Conservation (phyloP, 2,113 vertebrate genomes). For the Larimichthys polyactis region DNA sequence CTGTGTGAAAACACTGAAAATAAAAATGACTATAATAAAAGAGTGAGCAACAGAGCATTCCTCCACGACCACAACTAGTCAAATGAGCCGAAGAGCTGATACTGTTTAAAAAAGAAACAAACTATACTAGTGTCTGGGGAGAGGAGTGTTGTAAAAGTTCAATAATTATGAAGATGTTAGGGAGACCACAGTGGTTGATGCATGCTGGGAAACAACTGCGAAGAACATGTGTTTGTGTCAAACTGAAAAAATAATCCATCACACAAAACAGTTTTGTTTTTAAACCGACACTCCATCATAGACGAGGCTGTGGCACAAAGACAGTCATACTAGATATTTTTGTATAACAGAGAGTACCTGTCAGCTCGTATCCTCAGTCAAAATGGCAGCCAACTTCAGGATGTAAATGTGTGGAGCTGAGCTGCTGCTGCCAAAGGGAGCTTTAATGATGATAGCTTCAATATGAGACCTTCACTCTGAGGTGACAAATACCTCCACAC, state of each 20-base stretch:
- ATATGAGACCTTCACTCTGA: constrained; percentile 71
- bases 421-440: constrained; percentile 35
- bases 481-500: constrained; percentile 69
- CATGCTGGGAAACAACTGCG: background rate
- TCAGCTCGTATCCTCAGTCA: constrained; percentile 40
- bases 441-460: constrained; percentile 75
- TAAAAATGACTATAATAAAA: background rate
- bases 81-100: background rate
- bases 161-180: background rate
- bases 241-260: background rate
- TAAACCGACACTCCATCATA: background rate
- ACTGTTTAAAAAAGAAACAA: background rate
- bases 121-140: background rate
- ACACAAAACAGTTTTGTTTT: background rate
- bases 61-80: background rate
- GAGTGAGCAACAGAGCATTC: background rate
- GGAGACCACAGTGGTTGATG: background rate
- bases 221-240: background rate
- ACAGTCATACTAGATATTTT: background rate
- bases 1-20: background rate
- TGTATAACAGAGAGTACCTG: constrained; percentile 22
- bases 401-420: constrained; percentile 19
- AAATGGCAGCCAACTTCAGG: constrained; percentile 47
- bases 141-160: background rate
- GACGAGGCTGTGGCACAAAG: background rate